Base-by-base conservation (phyloP, 2,888 invertebrate genomes). In the Trichopoda pennipes region DNA sequence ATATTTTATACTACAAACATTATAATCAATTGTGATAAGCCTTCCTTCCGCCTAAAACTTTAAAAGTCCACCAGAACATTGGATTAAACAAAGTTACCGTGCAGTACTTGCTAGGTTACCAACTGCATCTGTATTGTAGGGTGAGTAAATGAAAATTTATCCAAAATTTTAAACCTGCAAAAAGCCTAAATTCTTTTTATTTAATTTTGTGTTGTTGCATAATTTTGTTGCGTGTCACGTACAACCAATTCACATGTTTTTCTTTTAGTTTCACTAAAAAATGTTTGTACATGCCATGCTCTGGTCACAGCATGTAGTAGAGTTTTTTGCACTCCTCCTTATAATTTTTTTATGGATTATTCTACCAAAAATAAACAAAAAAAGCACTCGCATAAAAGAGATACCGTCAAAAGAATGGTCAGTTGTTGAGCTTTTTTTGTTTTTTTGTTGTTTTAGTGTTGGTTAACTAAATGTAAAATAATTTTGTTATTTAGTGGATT, bases 201-300 rank as follows among this genome's bases (percentile, higher is more conserved):
- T 75, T 76, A 74, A 81, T 83, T 42, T 73, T 55, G 21, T 76
- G 44, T 77, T 80, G 44, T 60, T 81, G 73, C 53, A 72, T 56
- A 70, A 82, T 72, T 82, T 85, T 85, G 83, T 89, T 89, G 88
- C 89, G 89, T 89, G 89, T 89, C 89, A 89, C 89, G 90, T 89
- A 89, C 89, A 89, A 88, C 88, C 89, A 88, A 89, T 89, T 89
- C 90, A 88, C 89, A 88, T 89, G 90, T 88, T 89, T 89, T 88
- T 79, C 68, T 63, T 75, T 76, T 86, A 88, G 82, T 82, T 82
- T 75, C 82, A 79, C 72, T 75, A 82, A 75, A 78, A 78, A 75
- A 75, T 82, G 44, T 69, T 72, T 79, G 75, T 82, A 79, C 82
- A 82, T 82, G 82, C 75, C 79, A 79, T 79, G 82, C 79, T 76